Base-by-base conservation (phyloP, 2,888 invertebrate genomes). In the Acanthacorydalis orientalis region DNA sequence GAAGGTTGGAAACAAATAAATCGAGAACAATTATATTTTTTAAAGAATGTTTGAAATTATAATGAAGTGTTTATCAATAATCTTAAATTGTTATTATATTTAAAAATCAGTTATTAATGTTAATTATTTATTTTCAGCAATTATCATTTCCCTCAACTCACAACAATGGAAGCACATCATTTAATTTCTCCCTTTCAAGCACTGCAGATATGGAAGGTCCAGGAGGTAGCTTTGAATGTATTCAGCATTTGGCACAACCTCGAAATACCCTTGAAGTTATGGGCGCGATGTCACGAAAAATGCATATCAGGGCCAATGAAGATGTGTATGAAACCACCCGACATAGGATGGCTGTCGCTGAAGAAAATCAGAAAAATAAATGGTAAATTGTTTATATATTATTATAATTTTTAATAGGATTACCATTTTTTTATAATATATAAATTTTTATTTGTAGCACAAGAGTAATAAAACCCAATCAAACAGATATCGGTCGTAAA, bases 321-420 rank as follows among this genome's bases (percentile, higher is more conserved):
- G 93, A 95, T 73, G 87, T 91, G 51, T 95, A 93, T 70, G 89
- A 89, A 69, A 81, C 84, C 58, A 95, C 95, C 56, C 78, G 83
- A 68, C 82, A 86, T 65, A 82, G 88, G 60, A 90, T 95, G 87
- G 88, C 87, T 60, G 80, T 81, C 60, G 88, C 85, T 55, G 89
- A 91, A 66, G 88, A 92, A 65, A 86, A 84, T 68, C 87, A 83
- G 69, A 91, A 90, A 72, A 91, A 89, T 67, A 90, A 90, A 74
- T 89, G 86, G 89, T 89, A 63, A 64, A 64, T 51, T 47, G 49
- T 15, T n/a, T 37, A 7, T 37, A 8, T 6, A 9, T 2, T 35
- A 12, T 35, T 35, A 4, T 35, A 35, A 37, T 1, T 37, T 37
- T 37, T 10, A 37, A 37, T 37, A 37, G 6, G 6, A 37, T 7